Conservation (phyloP, 2,113 vertebrate species). For the Percopsis transmontana region DNA sequence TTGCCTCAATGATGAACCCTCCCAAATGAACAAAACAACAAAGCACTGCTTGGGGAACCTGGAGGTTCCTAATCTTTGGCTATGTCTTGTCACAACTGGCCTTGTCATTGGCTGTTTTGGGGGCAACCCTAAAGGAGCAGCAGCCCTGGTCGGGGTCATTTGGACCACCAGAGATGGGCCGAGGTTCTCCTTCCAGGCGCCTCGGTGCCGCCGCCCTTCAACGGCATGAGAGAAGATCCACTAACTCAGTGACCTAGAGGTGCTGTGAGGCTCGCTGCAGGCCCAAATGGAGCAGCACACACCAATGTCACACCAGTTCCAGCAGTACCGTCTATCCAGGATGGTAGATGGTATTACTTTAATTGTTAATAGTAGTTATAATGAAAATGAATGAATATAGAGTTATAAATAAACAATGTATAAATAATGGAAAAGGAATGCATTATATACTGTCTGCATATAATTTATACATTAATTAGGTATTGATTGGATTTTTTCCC, state of each 20-base stretch:
- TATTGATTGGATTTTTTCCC: too few relatives aligned
- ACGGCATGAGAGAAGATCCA: conserved; percentile 5
- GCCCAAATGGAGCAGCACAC: too few relatives aligned
- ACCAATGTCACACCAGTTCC: too few relatives aligned
- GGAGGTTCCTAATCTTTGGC: conserved; percentile 53
- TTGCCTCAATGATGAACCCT: background rate
- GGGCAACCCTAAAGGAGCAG: conserved; percentile 57
- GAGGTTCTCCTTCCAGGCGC: conserved; percentile 34
- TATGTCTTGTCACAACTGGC: conserved; percentile 64
- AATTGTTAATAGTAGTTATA: too few relatives aligned
- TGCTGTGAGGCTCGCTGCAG: background rate
- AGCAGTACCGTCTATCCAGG: too few relatives aligned
- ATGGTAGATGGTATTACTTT: too few relatives aligned
- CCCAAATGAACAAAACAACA: conserved; percentile 51
- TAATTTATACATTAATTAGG: too few relatives aligned
- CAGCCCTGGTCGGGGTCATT: conserved; percentile 62
- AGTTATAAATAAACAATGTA: too few relatives aligned
- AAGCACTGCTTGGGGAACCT: conserved; percentile 31
- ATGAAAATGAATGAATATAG: too few relatives aligned
- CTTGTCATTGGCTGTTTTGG: conserved; percentile 47
- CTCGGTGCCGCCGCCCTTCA: conserved; percentile 34
- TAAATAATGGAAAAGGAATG: too few relatives aligned
- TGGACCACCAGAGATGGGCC: conserved; percentile 50
- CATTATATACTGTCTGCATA: too few relatives aligned
- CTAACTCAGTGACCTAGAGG: conserved; percentile 51